These are phyloP conservation scores for Noctua comes DNA, from an alignment of 2,888 invertebrate genomes.

Conservation along the genomic window DNA sequence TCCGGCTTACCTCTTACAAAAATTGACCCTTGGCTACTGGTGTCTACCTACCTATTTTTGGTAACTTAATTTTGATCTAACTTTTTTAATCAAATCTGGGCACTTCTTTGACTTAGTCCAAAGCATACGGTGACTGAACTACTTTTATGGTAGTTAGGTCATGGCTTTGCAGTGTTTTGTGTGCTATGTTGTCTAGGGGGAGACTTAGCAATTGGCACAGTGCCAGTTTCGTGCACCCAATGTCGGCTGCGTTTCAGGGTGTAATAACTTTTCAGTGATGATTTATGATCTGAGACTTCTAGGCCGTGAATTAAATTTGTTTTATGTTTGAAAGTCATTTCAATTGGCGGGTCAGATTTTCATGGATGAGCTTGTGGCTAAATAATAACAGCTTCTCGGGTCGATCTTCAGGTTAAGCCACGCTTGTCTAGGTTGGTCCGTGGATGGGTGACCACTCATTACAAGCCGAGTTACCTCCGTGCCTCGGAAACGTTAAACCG, in stretches of 20 bases:
- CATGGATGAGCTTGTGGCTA: neutral
- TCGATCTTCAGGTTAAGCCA: neutral
- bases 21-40: too few species aligned
- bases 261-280: conserved; percentile 58
- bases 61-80: neutral
- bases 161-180: conserved; percentile 26
- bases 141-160: conserved; percentile 33
- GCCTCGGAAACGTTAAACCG: neutral
- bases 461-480: neutral
- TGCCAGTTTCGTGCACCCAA: conserved; percentile 54
- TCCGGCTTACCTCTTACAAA: too few species aligned
- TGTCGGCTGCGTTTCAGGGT: conserved; percentile 48
- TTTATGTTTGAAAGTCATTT: conserved; percentile 1
- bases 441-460: neutral
- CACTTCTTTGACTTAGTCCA: neutral
- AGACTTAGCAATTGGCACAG: conserved; percentile 48
- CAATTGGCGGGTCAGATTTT: neutral
- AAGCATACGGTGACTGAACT: neutral
- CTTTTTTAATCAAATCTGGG: neutral
- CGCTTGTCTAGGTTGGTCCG: neutral
- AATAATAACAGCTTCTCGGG: neutral
- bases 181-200: conserved; percentile 37
- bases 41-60: neutral
- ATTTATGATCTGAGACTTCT: conserved; percentile 37
- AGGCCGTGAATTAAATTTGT: conserved; percentile 1